These are phyloP conservation scores for Drosophila setifemur DNA, from an alignment of 1,140 invertebrate genomes.

Conservation along the genomic window DNA sequence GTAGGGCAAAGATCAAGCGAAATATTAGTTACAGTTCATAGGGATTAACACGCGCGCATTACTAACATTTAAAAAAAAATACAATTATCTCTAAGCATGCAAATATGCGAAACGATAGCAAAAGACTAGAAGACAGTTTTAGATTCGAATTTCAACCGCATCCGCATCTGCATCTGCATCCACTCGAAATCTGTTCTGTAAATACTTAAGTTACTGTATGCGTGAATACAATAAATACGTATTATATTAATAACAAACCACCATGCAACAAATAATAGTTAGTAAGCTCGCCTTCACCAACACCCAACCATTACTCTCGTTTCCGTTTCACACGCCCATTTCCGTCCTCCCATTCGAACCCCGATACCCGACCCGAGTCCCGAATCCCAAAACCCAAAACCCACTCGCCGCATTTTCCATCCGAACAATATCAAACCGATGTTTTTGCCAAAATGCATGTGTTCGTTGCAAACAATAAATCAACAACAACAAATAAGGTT, in stretches of 20 bases:
- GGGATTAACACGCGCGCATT: conserved; percentile 1
- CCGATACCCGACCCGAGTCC: neutral
- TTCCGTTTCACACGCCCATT: conserved; percentile 38
- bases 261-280: conserved; percentile 70
- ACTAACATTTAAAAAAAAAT: conserved; percentile 1
- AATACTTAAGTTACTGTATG: conserved; percentile 63
- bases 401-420: neutral
- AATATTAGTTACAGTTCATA: conserved; percentile 41
- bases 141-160: conserved; percentile 29
- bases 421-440: conserved; percentile 17
- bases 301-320: conserved; percentile 32
- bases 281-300: conserved; percentile 57
- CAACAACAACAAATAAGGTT: conserved; percentile 13
- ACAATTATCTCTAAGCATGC: neutral
- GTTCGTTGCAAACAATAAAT: conserved; percentile 69
- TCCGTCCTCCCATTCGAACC: conserved; percentile 45
- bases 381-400: too few relatives aligned
- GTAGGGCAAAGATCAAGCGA: conserved; percentile 37
- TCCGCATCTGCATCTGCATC: conserved; percentile 3
- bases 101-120: conserved; percentile 9
- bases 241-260: conserved; percentile 52
- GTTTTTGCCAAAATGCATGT: conserved; percentile 74
- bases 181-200: conserved; percentile 52
- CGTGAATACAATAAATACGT: conserved; percentile 21
- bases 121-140: conserved; percentile 32